A percentile compares a stretch with the other conserved stretches of the same genome.
Evolutionary conservation across 2,113 vertebrate genomes (phyloP).

Genomic region (Prochilodus magdalenae): DNA sequence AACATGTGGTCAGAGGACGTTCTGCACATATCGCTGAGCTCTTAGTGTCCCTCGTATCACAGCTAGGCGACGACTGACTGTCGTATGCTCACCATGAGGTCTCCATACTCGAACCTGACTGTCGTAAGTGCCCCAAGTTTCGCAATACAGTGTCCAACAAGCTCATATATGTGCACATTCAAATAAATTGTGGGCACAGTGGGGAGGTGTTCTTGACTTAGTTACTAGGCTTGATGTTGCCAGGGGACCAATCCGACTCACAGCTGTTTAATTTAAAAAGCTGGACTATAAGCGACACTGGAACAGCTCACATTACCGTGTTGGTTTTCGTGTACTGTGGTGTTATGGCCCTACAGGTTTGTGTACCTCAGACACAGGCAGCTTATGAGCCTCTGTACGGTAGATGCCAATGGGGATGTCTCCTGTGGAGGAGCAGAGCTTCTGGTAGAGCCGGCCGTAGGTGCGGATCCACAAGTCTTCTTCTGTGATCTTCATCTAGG

Average conservation of each 20-base stretch:
- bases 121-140: no score
- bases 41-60: no score
- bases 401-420: conserved; percentile 87
- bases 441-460: conserved; percentile 82
- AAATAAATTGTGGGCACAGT: neutral
- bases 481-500: conserved; percentile 82
- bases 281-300: neutral
- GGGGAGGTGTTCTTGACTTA: neutral
- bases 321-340: neutral
- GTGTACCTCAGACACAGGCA: conserved; percentile 79
- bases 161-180: neutral
- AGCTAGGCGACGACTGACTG: no score
- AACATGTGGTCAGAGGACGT: no score
- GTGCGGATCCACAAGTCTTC: conserved; percentile 84
- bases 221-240: neutral
- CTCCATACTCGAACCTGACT: no score
- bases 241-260: neutral
- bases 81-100: no score
- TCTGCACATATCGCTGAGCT: no score
- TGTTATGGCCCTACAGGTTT: neutral
- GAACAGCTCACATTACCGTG: neutral
- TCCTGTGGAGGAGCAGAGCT: conserved; percentile 82
- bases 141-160: no score
- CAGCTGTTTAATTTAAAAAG: neutral
- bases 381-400: conserved; percentile 80